Evolutionary conservation across 2,888 invertebrate species (phyloP).

Genomic region (Thera obeliscata): DNA sequence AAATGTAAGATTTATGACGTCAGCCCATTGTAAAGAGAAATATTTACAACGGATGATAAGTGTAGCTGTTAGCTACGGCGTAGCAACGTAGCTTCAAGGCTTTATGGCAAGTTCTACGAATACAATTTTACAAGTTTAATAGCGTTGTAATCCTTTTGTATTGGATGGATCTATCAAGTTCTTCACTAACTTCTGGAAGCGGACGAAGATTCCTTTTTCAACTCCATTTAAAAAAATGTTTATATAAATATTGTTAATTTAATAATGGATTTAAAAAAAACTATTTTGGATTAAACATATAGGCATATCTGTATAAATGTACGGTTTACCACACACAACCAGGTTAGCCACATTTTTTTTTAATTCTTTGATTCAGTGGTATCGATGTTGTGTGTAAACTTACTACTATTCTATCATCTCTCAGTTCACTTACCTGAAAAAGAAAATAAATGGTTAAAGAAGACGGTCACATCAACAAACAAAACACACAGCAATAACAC

Average conservation of each 20-base stretch:
- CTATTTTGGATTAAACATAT: too few relatives aligned
- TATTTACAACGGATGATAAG: constrained; percentile 75
- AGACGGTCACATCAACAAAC: not conserved
- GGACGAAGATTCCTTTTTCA: too few relatives aligned
- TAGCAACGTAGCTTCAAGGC: constrained; percentile 49
- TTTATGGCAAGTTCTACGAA: constrained; percentile 61
- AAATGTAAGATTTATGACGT: constrained; percentile 84
- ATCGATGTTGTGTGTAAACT: not conserved
- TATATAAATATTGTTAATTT: too few relatives aligned
- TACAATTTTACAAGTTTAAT: constrained; percentile 63
- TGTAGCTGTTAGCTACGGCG: constrained; percentile 46
- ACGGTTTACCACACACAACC: too few relatives aligned
- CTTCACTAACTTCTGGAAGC: not conserved
- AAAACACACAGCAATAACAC: too few relatives aligned
- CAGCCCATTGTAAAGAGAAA: constrained; percentile 83
- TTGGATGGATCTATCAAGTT: constrained; percentile 26
- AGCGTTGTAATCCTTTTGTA: constrained; percentile 57
- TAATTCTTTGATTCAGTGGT: not conserved
- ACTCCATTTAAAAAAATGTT: too few relatives aligned
- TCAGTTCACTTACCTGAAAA: constrained; percentile 8
- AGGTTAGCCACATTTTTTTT: too few relatives aligned
- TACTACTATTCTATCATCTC: constrained; percentile 1
- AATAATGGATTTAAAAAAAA: too few relatives aligned
- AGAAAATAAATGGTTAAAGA: constrained; percentile 3
- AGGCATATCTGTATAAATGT: too few relatives aligned